Percentiles rank a stretch among this genome's conserved stretches.
Evolutionary conservation across 2,113 vertebrate genomes (phyloP).

Genomic region (Campylomormyrus tamandua): DNA sequence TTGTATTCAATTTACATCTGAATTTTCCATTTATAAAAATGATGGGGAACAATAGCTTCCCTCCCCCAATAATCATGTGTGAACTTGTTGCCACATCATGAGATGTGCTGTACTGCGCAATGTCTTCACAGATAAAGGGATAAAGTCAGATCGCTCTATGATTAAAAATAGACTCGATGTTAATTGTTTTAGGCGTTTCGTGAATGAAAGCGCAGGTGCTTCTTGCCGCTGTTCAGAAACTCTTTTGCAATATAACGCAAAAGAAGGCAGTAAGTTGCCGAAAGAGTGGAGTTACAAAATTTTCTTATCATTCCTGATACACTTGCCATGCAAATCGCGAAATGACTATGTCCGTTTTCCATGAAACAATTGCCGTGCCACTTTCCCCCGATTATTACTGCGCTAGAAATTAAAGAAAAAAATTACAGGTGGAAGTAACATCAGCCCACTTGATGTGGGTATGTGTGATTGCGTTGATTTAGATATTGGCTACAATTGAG

Average conservation of each 20-base stretch:
- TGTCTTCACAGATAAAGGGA: not conserved
- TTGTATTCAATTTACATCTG: not conserved
- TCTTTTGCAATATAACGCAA: not conserved
- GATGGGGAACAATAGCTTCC: not conserved
- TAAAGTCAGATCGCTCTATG: not conserved
- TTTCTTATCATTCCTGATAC: not conserved
- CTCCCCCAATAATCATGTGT: not conserved
- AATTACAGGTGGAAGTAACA: not conserved
- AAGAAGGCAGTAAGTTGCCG: not conserved
- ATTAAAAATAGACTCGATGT: not conserved
- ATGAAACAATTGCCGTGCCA: not conserved
- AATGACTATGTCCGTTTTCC: not conserved
- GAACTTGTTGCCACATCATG: slow-evolving; percentile 6
- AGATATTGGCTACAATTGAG: not conserved
- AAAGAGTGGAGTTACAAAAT: not conserved
- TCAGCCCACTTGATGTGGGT: not conserved
- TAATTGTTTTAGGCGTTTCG: not conserved
- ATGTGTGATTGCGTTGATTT: not conserved
- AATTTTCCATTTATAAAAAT: not conserved
- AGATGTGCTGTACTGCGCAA: not conserved
- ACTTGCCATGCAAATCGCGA: not conserved
- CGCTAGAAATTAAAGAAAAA: not conserved
- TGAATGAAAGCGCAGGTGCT: not conserved
- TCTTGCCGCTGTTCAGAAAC: not conserved
- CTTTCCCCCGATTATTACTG: not conserved